Evolutionary conservation across 2,888 invertebrate species (phyloP).

Genomic region (Drosophila mimetica): DNA sequence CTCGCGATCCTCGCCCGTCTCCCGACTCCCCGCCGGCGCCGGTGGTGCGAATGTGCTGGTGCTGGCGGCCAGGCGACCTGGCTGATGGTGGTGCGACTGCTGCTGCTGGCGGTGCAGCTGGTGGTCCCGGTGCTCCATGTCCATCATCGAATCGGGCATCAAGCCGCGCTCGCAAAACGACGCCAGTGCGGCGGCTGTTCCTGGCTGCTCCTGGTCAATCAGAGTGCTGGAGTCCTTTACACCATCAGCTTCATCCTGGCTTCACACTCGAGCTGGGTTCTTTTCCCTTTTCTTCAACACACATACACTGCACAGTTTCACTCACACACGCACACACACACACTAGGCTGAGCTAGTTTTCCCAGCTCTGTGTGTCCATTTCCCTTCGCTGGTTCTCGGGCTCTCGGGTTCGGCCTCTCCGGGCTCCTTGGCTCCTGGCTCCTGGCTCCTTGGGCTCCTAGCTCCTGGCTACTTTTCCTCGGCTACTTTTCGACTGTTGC

Average conservation of each 20-base stretch:
- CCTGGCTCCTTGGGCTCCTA: background rate
- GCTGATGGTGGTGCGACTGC: constrained; percentile 66
- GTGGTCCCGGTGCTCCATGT: constrained; percentile 77
- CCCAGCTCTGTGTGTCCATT: constrained; percentile 59
- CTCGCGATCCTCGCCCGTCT: constrained; percentile 29
- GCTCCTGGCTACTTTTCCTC: background rate
- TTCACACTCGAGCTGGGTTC: constrained; percentile 31
- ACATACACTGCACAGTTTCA: constrained; percentile 22
- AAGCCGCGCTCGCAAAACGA: constrained; percentile 77
- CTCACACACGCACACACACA: constrained; percentile 20
- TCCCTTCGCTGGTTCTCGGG: constrained; percentile 7
- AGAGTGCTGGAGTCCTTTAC: constrained; percentile 18
- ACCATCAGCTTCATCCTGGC: too few species aligned
- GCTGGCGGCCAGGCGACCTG: constrained; percentile 48
- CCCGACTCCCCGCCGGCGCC: constrained; percentile 26
- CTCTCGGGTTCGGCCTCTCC: constrained; percentile 5
- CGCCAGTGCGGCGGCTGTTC: constrained; percentile 66
- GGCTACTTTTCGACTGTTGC: constrained; percentile 35
- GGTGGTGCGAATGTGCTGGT: constrained; percentile 57
- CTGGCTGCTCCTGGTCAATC: constrained; percentile 45
- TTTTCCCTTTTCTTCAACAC: constrained; percentile 7
- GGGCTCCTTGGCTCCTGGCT: constrained; percentile 1
- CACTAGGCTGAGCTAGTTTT: constrained; percentile 68
- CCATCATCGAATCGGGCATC: constrained; percentile 77
- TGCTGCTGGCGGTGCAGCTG: constrained; percentile 70